Base-by-base conservation (phyloP, 2,888 invertebrate genomes). In the Chalcis sispes region DNA sequence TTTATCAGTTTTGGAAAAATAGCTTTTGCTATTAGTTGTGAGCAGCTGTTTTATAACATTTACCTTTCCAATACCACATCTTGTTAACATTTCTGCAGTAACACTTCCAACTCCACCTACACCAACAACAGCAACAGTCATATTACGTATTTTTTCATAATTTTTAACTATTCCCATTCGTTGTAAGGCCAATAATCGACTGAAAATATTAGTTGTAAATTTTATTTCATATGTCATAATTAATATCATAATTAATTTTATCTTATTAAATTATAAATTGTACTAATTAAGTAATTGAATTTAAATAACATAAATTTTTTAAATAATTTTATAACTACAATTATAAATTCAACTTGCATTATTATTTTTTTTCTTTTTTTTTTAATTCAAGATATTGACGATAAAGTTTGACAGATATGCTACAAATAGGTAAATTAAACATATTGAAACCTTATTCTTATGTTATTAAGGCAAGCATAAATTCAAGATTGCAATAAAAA, bases 91-190 rank as follows among this genome's bases (percentile, higher is more conserved):
- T 90, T 99, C 99, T 50, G 99, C 98, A 1, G 99, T 98, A 1
- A 99, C 99, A 90, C 98, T 98, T 52, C 99, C 99, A n/a, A 99
- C 99, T 42, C 99, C 99, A 0, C 99, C 99, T 0, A 99, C 95
- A 2, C 99, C 99, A 10, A 99, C 98, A 48, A 99, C 93, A 5
- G 96, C 97, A 2, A 99, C 95, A 0, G 97, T 93, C 88, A 93
- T 93, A 42, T 95, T 93, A 48, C 99, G 92, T 79, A 97, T 97
- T 84, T 93, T 93, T 90, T 99, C 98, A 88, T 99, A 99, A 89
- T 99, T 96, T 81, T 98, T 93, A 1, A 99, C 99, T 81, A 99
- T 98, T 40, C 99, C 99, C 99, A 99, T 99, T 77, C 98, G 91
- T 88, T 99, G 98, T 77, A 99, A 89, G 0, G 99, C 99, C 98